Evolutionary conservation across 1,140 invertebrate species (phyloP), one percentile per base, ranked within the genome.

Genomic region (Schlechtendalia chinensis): DNA sequence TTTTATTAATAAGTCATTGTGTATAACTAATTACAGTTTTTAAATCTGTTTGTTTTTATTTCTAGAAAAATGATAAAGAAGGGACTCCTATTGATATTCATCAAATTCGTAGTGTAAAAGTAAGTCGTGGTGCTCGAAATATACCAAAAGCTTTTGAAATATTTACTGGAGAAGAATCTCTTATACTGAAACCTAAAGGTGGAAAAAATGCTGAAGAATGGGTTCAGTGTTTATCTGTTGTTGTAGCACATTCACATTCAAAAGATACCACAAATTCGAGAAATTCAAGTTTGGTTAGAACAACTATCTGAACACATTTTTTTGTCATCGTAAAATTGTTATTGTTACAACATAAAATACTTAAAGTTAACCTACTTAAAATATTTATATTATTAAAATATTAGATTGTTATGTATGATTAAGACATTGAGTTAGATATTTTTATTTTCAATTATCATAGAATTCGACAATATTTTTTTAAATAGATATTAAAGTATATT

Each of bases 101-200:
- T 85, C 93, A 96, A 86, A 96, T 98, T 80, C 90, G 94, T 50
- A 96, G 93, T 82, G 95, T 98, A 1, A 94, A 96, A 85, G 95
- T 96, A 12, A 92, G 91, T 1, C 88, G 93, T 80, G 91, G 92
- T 24, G 93, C 91, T 65, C 89, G 94, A 75, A 95, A 95, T 84
- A 96, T 97, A 84, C 95, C 96, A 14, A 96, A 95, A 86, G 95
- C 95, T 2, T 97, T 98, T 88, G 96, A 98, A 88, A 97, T 98
- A 82, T 97, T 97, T 86, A 97, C 96, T 1, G 93, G 93, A 67
- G 94, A 97, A 85, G 93, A 95, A 85, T 94, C 93, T 12, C 90
- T 95, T 83, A 94, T 96, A 83, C 89, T 97, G 74, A 97, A 97
- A 88, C 95, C 96, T 10, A 96, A 94, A 86, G 94, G 95, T 85